These are phyloP conservation scores for Yponomeuta sedellus DNA, from an alignment of 2,888 invertebrate genomes.

Conservation along the genomic window DNA sequence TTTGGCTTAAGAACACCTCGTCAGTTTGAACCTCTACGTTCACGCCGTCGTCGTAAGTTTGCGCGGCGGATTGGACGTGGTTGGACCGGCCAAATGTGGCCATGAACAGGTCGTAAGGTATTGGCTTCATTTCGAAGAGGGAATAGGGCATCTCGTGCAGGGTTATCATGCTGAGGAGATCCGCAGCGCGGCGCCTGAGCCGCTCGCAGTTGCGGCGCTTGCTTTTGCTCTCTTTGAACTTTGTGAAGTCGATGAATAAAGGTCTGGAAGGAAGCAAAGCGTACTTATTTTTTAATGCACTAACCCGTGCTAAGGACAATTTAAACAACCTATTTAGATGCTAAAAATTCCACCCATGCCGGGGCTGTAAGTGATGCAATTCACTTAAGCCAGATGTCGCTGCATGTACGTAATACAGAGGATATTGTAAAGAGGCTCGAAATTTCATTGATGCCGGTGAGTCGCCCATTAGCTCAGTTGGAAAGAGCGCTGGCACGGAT, in stretches of 20 bases:
- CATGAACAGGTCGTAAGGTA: constrained; percentile 60
- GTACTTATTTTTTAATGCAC: too few relatives aligned
- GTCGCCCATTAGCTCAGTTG: too few relatives aligned
- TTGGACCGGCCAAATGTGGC: constrained; percentile 57
- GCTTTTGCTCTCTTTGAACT: constrained; percentile 49
- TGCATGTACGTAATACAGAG: too few relatives aligned
- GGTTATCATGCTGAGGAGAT: constrained; percentile 59
- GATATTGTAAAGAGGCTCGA: too few relatives aligned
- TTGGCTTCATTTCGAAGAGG: constrained; percentile 67
- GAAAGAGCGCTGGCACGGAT: too few relatives aligned
- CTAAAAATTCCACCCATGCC: too few relatives aligned
- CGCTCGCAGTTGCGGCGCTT: constrained; percentile 44
- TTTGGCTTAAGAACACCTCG: constrained; percentile 38
- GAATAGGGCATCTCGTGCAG: constrained; percentile 62
- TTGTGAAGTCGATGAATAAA: constrained; percentile 58
- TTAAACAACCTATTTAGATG: too few relatives aligned
- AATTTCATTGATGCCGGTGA: too few relatives aligned
- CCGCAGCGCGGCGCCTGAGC: constrained; percentile 52
- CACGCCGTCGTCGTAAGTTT: constrained; percentile 66
- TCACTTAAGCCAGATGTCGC: too few relatives aligned
- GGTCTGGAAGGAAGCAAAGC: constrained; percentile 54
- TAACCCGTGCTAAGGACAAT: too few relatives aligned
- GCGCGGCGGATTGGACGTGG: constrained; percentile 54
- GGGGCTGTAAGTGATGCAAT: too few relatives aligned
- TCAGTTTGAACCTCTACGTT: constrained; percentile 61